Base-by-base conservation (phyloP, 2,113 vertebrate genomes). In the Cyprinodon brontotheroides region DNA sequence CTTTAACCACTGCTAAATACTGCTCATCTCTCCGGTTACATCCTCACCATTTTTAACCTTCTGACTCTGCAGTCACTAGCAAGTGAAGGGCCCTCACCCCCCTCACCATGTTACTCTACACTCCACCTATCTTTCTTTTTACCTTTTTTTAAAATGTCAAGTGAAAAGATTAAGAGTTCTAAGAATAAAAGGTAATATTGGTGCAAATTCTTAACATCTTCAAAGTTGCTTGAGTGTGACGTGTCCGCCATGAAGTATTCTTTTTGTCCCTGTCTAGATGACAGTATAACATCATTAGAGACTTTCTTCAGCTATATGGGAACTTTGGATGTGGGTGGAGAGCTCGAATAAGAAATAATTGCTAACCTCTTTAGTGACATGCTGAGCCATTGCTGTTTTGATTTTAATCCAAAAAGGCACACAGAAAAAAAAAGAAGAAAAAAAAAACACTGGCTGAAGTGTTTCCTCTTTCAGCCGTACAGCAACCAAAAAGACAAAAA, bases 131-230 rank as follows among this genome's bases (percentile, higher is more conserved):
- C 43, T 76, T 41, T 86, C 1, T 82, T 29, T 29, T 29, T 29
- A 29, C 29, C 77, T 72, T 73, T 65, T n/a, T 11, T 61, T 43
- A 38, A 63, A 41, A 6, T 50, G 2, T 72, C 36, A 79, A 82
- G 75, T 85, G 75, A 29, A 75, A 89, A 73, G 86, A 90, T 41
- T 80, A 88, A 45, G 85, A 72, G 12, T 14, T 80, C 68, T 80
- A 85, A 77, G 85, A 89, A 68, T 83, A 81, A 77, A 82, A 89
- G 83, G 87, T 89, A 87, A 74, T 76, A 45, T 41, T 3, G 64
- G 39, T 75, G 39, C 41, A 4, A 39, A 41, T 63, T 73, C 29
- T 40, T 70, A 50, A 38, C 9, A 4, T 66, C 68, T 72, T 45
- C 69, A 43, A 22, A 63, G 41, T 59, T 79, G 59, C 65, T 57